Base-by-base conservation (phyloP, 2,888 invertebrate genomes). In the Stomorhina lunata region DNA sequence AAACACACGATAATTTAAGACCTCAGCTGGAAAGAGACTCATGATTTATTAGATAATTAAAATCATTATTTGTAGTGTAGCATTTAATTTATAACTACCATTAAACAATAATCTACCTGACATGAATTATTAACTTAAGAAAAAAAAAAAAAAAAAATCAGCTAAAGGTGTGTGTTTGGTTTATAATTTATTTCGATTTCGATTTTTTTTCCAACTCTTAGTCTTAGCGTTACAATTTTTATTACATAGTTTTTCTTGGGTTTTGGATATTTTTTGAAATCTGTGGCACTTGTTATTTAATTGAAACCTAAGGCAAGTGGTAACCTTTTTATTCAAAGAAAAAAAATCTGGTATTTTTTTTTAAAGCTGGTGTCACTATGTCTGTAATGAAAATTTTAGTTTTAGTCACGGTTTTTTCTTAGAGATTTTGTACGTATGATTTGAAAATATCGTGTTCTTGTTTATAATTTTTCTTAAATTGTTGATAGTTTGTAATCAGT, bases 11-110 rank as follows among this genome's bases (percentile, higher is more conserved):
- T n/a, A n/a, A n/a, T n/a, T n/a, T n/a, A n/a, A n/a, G n/a, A n/a
- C n/a, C n/a, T n/a, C 17, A 7, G 43, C 17, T 65, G 10, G 45
- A 55, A 45, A 4, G 17, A 50, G 48, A 66, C 37, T 29, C 40
- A 53, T 71, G 71, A 76, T 81, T 75, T 75, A 69, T 75, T 48
- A 75, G 37, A 80, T 65, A 80, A 80, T 65, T 81, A 75, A 63
- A 75, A 65, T 57, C 15, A 55, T 63, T 75, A 76, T 75, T 65
- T 76, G 55, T 66, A 76, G 59, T 71, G 65, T 71, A 76, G 59
- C 22, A 76, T 81, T 76, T 71, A 71, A 81, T 53, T 76, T 80
- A 71, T 75, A 57, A 50, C 45, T n/a, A 53, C 20, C 32, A 69
- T 75, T 75, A 63, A 80, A 80, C 48, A 71, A 76, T 66, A 76